Evolutionary conservation across 2,113 vertebrate genomes (phyloP), one percentile per base, ranked within the genome.

Genomic region (Aviceda subcristata): DNA sequence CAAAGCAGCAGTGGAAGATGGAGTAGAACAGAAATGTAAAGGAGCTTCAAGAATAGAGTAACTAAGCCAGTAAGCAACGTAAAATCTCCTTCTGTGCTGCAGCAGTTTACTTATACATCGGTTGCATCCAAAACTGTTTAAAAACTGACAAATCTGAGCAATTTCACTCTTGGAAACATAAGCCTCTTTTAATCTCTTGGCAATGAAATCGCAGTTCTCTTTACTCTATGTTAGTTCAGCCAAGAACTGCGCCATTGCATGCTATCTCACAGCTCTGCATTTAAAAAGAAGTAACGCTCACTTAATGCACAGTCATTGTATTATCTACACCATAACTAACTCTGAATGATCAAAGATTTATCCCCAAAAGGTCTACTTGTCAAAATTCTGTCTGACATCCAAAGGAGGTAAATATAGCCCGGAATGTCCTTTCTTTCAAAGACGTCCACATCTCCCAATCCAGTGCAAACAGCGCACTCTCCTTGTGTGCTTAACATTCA

Each of bases 101-200:
- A 93, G 88, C 60, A 94, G 76, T 77, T 95, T 88, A 92, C 75
- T 81, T 86, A 60, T 67, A 55, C 79, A 83, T 91, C 90, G 64
- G 67, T 75, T 82, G 64, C 86, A 94, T 75, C 76, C 73, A 10
- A 68, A 92, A 50, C 68, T 87, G 88, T 84, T 94, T 78, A 85
- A 94, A 96, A 94, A 75, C 62, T 94, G 92, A 81, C 86, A 94
- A 74, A 95, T 81, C 68, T 86, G 83, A 94, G 91, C 86, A 92
- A 85, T 95, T 96, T 95, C 80, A 38, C 38, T 89, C 83, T 94
- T 94, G 94, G 94, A 97, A 95, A 78, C 89, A 64, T 68, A 89
- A 92, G 86, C 69, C 80, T 88, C 76, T 88, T 72, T 87, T 94
- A 92, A 94, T 92, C 69, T 84, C 69, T 95, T 96, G 92, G 92